Evolutionary conservation across 2,113 vertebrate genomes (phyloP).

Genomic region (Seriola quinqueradiata): DNA sequence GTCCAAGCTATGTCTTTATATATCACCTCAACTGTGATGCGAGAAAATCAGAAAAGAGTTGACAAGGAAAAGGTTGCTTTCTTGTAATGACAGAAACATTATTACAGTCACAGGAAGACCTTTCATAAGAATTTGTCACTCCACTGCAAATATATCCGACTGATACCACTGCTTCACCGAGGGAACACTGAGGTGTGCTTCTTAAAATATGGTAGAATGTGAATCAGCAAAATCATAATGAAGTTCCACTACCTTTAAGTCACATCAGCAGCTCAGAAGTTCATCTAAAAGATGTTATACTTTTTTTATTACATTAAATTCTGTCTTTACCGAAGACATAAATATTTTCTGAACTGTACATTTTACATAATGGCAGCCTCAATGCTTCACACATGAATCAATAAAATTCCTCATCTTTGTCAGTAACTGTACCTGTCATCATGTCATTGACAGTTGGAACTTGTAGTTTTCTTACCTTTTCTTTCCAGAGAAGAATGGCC

Average conservation of each 20-base stretch:
- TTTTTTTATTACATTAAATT: background rate
- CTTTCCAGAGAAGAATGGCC: conserved; percentile 10
- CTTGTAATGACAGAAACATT: background rate
- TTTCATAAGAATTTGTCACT: no score
- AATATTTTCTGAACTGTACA: background rate
- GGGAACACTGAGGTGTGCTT: background rate
- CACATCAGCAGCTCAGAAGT: background rate
- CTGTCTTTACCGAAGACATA: background rate
- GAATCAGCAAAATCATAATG: no score
- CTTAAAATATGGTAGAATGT: no score
- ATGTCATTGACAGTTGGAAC: background rate
- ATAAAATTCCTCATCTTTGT: background rate
- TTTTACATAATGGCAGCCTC: background rate
- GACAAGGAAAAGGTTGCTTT: background rate
- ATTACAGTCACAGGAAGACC: background rate
- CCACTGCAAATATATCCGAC: no score
- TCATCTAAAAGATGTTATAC: background rate
- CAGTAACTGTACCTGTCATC: background rate
- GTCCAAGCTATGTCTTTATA: background rate
- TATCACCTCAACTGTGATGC: background rate
- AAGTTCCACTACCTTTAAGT: background rate
- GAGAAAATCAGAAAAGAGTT: background rate
- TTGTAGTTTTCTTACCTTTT: background rate
- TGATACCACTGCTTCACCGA: background rate
- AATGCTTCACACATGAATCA: background rate